Percentiles rank a stretch among this genome's conserved stretches.
Evolutionary conservation across 1,140 invertebrate species (phyloP).

Genomic region (Aphelinus certus): DNA sequence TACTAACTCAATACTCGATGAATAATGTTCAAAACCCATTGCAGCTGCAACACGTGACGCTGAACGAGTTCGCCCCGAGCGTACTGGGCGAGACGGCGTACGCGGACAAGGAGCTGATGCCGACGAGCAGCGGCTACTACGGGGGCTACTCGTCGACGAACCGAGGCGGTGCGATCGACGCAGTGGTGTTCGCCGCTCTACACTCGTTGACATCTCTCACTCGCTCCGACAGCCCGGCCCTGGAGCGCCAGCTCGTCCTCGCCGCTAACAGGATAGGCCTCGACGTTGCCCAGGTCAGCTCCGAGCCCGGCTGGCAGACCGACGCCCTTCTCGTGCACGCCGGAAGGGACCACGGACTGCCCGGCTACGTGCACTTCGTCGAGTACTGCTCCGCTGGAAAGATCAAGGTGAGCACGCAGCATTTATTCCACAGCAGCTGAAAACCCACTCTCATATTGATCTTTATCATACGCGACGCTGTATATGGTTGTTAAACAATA

Average conservation of each 20-base stretch:
- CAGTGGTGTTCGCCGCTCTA: slow-evolving; percentile 78
- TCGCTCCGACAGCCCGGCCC: slow-evolving; percentile 50
- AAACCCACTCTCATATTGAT: no score
- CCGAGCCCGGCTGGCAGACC: slow-evolving; percentile 52
- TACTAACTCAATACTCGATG: not conserved
- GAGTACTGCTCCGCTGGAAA: slow-evolving; percentile 73
- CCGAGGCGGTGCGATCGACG: slow-evolving; percentile 78
- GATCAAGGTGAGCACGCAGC: slow-evolving; percentile 49
- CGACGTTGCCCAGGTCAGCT: slow-evolving; percentile 42
- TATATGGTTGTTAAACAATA: no score
- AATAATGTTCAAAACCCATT: not conserved
- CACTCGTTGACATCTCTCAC: slow-evolving; percentile 81
- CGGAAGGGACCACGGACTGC: slow-evolving; percentile 91
- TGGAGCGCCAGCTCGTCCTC: slow-evolving; percentile 52
- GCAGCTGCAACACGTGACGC: slow-evolving; percentile 85
- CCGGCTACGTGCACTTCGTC: slow-evolving; percentile 82
- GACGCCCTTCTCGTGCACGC: slow-evolving; percentile 69
- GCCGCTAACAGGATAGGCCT: slow-evolving; percentile 60
- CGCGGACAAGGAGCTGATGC: slow-evolving; percentile 72
- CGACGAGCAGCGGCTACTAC: slow-evolving; percentile 74
- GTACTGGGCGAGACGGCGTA: slow-evolving; percentile 78
- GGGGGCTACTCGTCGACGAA: slow-evolving; percentile 84
- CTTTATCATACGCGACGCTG: no score
- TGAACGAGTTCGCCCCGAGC: slow-evolving; percentile 85
- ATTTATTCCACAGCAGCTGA: no score